A percentile compares a stretch with the other conserved stretches of the same genome.
Conservation (phyloP, 2,113 vertebrate species). For the Sinosuthora webbiana region DNA sequence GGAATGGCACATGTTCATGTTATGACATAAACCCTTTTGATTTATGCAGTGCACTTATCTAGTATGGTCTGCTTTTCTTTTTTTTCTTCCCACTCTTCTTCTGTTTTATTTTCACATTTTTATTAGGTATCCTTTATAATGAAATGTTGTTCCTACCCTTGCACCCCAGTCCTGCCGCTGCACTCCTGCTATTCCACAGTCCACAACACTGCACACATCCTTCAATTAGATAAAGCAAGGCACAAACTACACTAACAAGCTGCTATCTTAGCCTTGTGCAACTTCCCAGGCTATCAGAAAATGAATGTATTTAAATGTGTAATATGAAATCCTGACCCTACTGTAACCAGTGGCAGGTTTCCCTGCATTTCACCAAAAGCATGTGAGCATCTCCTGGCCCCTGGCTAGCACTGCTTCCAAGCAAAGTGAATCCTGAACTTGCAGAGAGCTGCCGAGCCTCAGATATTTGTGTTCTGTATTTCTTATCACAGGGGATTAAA, state of each 20-base stretch:
- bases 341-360: neutral
- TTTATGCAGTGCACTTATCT: conserved; percentile 71
- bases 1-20: conserved; percentile 71
- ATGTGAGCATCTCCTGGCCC: neutral
- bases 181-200: neutral
- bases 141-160: neutral
- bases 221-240: neutral
- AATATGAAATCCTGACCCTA: neutral
- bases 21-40: conserved; percentile 77
- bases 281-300: conserved; percentile 1
- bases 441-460: neutral
- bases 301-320: neutral
- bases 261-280: neutral
- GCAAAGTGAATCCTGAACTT: neutral
- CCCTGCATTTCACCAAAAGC: neutral
- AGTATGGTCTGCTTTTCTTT: neutral
- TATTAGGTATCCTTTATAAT: conserved; percentile 31
- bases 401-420: neutral
- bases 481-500: neutral
- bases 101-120: conserved; percentile 43
- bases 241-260: conserved; percentile 9
- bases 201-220: neutral
- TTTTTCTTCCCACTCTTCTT: neutral
- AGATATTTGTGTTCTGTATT: neutral
- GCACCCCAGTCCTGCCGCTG: neutral